Conservation (phyloP, 1,140 invertebrate species). For the Apis dorsata region DNA sequence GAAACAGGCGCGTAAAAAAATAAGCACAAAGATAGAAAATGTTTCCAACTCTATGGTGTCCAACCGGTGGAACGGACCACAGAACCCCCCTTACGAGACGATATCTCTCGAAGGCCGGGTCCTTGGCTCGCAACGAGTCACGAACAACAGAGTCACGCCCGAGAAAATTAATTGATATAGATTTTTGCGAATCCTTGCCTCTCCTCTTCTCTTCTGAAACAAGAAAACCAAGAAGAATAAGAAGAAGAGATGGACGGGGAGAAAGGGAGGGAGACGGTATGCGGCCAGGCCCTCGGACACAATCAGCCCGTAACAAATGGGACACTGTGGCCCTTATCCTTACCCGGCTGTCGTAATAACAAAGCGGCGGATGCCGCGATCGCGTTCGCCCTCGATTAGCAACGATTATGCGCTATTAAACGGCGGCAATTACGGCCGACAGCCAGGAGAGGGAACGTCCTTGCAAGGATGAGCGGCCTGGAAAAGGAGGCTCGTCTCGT, state of each 20-base stretch:
- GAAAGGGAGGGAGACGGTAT: background rate
- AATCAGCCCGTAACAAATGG: constrained; percentile 69
- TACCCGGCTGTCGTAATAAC: constrained; percentile 69
- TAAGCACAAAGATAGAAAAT: background rate
- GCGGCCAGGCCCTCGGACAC: constrained; percentile 7
- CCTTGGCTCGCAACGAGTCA: constrained; percentile 59
- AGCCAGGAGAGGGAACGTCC: constrained; percentile 63
- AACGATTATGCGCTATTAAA: constrained; percentile 77
- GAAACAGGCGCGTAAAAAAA: too few species aligned
- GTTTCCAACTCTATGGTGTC: constrained; percentile 10
- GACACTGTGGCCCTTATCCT: constrained; percentile 46
- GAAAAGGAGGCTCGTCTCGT: background rate
- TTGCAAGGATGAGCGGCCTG: constrained; percentile 75
- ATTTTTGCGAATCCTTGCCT: constrained; percentile 40
- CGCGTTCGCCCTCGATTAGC: constrained; percentile 74
- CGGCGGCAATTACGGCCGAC: constrained; percentile 70
- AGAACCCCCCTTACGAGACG: background rate
- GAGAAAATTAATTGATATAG: constrained; percentile 68
- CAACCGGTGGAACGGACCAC: background rate
- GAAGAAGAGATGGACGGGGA: background rate
- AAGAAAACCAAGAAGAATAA: too few species aligned
- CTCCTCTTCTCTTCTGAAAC: background rate
- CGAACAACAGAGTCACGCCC: constrained; percentile 54
- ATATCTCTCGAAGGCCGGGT: constrained; percentile 48
- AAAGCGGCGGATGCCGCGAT: constrained; percentile 71